Evolutionary conservation across 2,113 vertebrate species (phyloP).

Genomic region (Tinamus guttatus): DNA sequence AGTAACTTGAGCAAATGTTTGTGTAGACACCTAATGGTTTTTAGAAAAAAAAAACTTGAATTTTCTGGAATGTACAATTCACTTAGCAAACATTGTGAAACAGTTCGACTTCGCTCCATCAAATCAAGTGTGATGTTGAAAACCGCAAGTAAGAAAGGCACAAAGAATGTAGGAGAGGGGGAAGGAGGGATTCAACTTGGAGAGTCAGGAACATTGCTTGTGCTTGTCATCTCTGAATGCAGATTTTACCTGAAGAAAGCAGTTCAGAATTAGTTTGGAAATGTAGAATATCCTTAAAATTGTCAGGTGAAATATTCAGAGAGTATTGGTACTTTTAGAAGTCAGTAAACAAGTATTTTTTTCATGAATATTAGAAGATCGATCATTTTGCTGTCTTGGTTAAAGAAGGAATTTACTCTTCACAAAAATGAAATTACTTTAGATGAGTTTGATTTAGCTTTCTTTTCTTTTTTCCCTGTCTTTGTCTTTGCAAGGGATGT

Average conservation of each 20-base stretch:
- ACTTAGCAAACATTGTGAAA: background rate
- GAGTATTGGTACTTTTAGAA: background rate
- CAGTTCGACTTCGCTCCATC: background rate
- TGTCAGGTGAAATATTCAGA: background rate
- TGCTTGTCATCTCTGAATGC: background rate
- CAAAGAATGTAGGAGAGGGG: background rate
- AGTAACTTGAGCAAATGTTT: conserved; percentile 37
- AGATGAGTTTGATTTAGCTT: background rate
- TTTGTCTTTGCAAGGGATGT: background rate
- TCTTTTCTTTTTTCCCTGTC: background rate
- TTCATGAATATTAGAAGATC: background rate
- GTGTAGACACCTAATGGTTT: conserved; percentile 35
- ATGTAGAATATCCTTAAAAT: background rate
- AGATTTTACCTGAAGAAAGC: background rate
- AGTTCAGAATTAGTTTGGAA: background rate
- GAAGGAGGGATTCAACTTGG: background rate
- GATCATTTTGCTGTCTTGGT: background rate
- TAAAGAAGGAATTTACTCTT: background rate
- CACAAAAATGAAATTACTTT: background rate
- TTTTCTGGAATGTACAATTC: background rate
- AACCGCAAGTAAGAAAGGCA: background rate
- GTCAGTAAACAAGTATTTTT: background rate
- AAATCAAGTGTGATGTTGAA: background rate
- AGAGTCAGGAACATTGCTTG: background rate
- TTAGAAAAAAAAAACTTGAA: background rate